Base-by-base conservation (phyloP, 2,113 vertebrate genomes). In the Microtus oregoni region DNA sequence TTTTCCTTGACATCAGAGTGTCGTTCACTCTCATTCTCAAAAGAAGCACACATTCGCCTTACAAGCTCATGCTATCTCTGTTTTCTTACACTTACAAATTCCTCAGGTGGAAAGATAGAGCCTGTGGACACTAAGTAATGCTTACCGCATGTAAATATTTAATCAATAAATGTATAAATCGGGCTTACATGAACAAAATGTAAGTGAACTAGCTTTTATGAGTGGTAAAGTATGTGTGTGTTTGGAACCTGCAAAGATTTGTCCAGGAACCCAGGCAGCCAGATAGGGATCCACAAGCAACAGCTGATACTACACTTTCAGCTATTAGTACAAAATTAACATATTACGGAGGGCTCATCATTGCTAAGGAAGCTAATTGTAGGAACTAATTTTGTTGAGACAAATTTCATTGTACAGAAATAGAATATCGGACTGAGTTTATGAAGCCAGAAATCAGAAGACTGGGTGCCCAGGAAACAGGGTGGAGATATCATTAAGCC, bases 361-460 rank as follows among this genome's bases (percentile, higher is more conserved):
- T 97, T 97, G 96, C 94, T 95, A 90, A 97, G 86, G 50, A 58
- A 95, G 61, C 96, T 98, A 98, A 98, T 98, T 97, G 90, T 68
- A 92, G 86, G 75, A 97, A 97, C 96, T 98, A 86, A 96, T 98
- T 98, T 98, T 97, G 96, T 35, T 24, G 89, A 97, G 32, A 96
- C 47, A 63, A 81, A 97, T 75, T 97, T 97, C 89, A 93, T 81
- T 92, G 94, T 94, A 72, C 78, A 97, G 77, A 98, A 98, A 97
- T 97, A 97, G 98, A 98, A 98, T 90, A 97, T 77, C 77, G 81
- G 96, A 44, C 90, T 94, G 58, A 58, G 50, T 83, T 97, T 97
- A 73, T 87, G 81, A 41, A 93, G 95, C 83, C 91, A 96, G 93
- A 96, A 97, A 95, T 98, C 89, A 97, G 82, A 96, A 98, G 93